phyloP scores from a whole-genome alignment of 1,140 invertebrate genomes.

The Meloidogyne hapla region DNA sequence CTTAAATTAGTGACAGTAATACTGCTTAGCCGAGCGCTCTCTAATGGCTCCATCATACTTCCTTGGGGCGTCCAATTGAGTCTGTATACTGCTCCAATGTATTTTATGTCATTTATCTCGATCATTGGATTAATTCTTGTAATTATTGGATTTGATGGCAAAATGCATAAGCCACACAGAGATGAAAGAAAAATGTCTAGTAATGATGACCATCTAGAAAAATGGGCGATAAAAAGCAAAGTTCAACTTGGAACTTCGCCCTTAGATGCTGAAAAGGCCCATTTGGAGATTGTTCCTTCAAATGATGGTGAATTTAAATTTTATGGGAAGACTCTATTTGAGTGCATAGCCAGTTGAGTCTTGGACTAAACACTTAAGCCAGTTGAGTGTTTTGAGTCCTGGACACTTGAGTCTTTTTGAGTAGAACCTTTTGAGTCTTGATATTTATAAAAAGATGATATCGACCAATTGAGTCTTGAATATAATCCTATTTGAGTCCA shows the following conservation, averaged over 20 bases:
- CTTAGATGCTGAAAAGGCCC: slow-evolving; percentile 1
- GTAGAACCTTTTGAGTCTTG: too few species aligned
- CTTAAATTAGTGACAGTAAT: neutral
- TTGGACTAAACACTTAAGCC: too few species aligned
- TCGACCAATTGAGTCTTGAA: too few species aligned
- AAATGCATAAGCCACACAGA: neutral
- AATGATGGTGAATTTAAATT: too few species aligned
- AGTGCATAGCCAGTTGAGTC: too few species aligned
- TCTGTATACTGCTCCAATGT: slow-evolving; percentile 17
- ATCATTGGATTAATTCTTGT: slow-evolving; percentile 7
- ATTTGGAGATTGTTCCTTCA: neutral
- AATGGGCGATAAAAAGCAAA: neutral
- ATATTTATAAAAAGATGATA: too few species aligned
- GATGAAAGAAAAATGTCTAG: neutral
- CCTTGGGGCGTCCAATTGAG: slow-evolving; percentile 18
- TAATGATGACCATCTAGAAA: neutral
- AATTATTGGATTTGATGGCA: slow-evolving; percentile 11
- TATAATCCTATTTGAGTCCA: too few species aligned
- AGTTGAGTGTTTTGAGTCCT: too few species aligned
- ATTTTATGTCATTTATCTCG: neutral
- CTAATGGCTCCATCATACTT: neutral
- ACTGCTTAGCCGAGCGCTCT: neutral
- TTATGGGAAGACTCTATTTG: too few species aligned
- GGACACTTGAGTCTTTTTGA: too few species aligned
- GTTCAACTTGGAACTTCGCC: neutral